A percentile compares a stretch with the other conserved stretches of the same genome.
phyloP scores from a whole-genome alignment of 2,113 vertebrate species.

The Cyprinodon tularosa region DNA sequence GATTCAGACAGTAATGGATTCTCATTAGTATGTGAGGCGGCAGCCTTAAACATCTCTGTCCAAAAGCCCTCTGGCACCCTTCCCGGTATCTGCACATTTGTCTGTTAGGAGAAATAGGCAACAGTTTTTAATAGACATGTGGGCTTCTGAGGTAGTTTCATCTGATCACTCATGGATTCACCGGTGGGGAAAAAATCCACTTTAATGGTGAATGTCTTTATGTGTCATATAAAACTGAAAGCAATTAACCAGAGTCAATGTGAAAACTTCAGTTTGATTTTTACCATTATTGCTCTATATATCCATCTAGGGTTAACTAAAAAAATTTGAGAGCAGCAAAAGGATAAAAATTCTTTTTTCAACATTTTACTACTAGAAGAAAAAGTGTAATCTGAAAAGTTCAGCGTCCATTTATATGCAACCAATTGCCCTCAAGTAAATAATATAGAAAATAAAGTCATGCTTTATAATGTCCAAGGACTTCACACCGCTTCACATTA shows the following conservation, averaged over 20 bases:
- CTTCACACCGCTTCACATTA: too few relatives aligned
- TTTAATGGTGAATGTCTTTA: background rate
- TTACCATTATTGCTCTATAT: too few relatives aligned
- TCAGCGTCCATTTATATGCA: too few relatives aligned
- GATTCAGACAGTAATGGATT: constrained; percentile 67
- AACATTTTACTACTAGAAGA: too few relatives aligned
- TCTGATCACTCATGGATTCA: constrained; percentile 14
- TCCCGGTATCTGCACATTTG: constrained; percentile 55
- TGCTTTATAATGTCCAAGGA: too few relatives aligned
- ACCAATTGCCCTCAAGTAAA: too few relatives aligned
- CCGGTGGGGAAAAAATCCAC: constrained; percentile 3
- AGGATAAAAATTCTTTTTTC: too few relatives aligned
- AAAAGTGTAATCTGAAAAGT: too few relatives aligned
- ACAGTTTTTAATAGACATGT: constrained; percentile 46
- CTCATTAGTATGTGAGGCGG: constrained; percentile 76
- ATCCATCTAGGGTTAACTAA: too few relatives aligned
- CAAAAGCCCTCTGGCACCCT: constrained; percentile 66
- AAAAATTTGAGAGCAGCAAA: too few relatives aligned
- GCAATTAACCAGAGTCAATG: background rate
- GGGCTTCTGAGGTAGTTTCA: constrained; percentile 20
- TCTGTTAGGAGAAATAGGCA: constrained; percentile 48
- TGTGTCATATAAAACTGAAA: background rate
- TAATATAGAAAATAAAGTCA: too few relatives aligned
- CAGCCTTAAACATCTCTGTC: constrained; percentile 71
- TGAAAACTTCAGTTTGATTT: background rate